Percentiles rank a stretch among this genome's conserved stretches.
Evolutionary conservation across 2,888 invertebrate genomes (phyloP).

Genomic region (Gymnosoma rotundatum): DNA sequence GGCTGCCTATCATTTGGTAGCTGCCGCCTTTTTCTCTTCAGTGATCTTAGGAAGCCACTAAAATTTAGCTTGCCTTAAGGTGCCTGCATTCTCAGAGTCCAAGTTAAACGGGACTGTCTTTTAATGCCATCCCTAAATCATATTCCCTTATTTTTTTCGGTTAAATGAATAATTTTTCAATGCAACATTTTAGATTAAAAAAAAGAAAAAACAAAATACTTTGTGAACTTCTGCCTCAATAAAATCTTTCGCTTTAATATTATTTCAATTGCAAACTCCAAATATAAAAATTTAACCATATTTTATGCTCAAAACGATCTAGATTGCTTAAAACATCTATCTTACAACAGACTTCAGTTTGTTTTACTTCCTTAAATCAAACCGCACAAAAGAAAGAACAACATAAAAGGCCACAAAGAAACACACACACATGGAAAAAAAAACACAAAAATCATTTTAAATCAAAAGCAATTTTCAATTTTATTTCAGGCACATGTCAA

Average conservation of each 20-base stretch:
- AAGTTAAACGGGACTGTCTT: no score
- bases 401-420: not conserved
- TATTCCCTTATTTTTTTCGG: no score
- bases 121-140: no score
- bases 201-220: not conserved
- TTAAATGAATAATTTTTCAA: no score
- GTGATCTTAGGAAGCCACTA: no score
- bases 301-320: constrained; percentile 63
- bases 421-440: not conserved
- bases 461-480: constrained; percentile 70
- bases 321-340: constrained; percentile 60
- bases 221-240: not conserved
- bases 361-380: constrained; percentile 63
- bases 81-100: no score
- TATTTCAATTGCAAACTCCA: constrained; percentile 31
- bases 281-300: constrained; percentile 44
- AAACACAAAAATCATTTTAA: constrained; percentile 58
- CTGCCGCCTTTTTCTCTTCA: no score
- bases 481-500: constrained; percentile 71
- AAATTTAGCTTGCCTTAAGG: no score
- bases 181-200: no score
- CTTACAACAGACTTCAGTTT: constrained; percentile 28
- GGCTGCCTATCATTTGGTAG: no score
- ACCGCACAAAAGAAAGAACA: constrained; percentile 15
- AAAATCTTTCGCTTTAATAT: constrained; percentile 13